Percentiles rank a stretch among this genome's conserved stretches.
These are phyloP conservation scores for Thaumetopoea pityocampa DNA, from an alignment of 1,140 invertebrate genomes.

Conservation along the genomic window DNA sequence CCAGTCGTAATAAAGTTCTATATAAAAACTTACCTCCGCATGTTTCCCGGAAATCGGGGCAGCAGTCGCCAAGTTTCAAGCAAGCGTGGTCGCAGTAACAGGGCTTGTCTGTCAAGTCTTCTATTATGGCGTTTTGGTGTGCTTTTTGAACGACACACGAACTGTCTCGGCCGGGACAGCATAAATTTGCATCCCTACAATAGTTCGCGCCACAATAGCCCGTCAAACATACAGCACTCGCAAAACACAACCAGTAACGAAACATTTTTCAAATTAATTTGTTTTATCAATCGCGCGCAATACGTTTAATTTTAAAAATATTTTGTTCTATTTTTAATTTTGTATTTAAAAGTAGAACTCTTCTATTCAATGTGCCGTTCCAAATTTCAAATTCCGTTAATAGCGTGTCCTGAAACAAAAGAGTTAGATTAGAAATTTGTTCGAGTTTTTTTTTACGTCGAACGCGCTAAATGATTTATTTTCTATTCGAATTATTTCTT, in stretches of 20 bases:
- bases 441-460: too few relatives aligned
- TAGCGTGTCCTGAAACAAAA: constrained; percentile 10
- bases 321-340: constrained; percentile 8
- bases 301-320: constrained; percentile 10
- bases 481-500: constrained; percentile 1
- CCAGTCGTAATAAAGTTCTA: not conserved
- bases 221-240: constrained; percentile 48
- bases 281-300: not conserved
- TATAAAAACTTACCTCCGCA: constrained; percentile 82
- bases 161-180: constrained; percentile 87
- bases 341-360: not conserved
- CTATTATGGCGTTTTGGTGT: constrained; percentile 88
- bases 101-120: constrained; percentile 87
- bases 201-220: constrained; percentile 72
- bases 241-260: constrained; percentile 51
- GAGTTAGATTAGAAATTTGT: constrained; percentile 14
- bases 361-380: constrained; percentile 6
- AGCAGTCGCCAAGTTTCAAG: constrained; percentile 90
- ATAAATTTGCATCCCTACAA: constrained; percentile 84
- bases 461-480: not conserved
- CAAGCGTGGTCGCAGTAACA: constrained; percentile 94
- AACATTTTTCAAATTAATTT: constrained; percentile 37
- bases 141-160: constrained; percentile 92
- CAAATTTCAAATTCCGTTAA: constrained; percentile 8
- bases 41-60: constrained; percentile 88